Percentiles rank a stretch among this genome's conserved stretches.
Evolutionary conservation across 2,113 vertebrate species (phyloP).

Genomic region (Coregonus clupeaformis): DNA sequence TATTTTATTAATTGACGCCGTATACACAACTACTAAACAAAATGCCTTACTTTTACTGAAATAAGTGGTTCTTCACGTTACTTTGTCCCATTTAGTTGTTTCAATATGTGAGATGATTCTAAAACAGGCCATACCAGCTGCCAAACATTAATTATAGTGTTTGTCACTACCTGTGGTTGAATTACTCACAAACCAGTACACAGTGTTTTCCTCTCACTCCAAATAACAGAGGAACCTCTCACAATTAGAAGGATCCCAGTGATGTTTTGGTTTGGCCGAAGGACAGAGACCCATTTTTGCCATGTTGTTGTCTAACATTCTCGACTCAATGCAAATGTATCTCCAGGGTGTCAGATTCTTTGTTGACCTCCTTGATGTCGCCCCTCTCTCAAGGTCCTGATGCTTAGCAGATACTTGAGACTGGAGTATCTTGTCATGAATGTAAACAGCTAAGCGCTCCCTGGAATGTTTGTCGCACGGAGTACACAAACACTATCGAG

Average conservation of each 20-base stretch:
- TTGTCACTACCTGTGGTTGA: neutral
- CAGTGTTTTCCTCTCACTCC: neutral
- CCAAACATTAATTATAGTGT: neutral
- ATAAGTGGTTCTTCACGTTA: conserved; percentile 20
- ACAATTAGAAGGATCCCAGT: conserved; percentile 54
- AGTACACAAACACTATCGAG: conserved; percentile 47
- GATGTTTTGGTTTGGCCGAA: conserved; percentile 42
- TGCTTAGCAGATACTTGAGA: conserved; percentile 72
- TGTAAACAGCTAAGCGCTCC: conserved; percentile 65
- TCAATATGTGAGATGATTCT: conserved; percentile 53
- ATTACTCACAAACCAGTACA: neutral
- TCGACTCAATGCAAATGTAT: conserved; percentile 72
- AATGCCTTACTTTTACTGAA: conserved; percentile 23
- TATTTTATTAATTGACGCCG: no score
- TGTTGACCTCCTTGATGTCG: conserved; percentile 73
- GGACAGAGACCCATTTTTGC: conserved; percentile 43
- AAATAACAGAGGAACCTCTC: conserved; percentile 18
- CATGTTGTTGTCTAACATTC: conserved; percentile 61
- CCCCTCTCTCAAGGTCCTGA: conserved; percentile 62
- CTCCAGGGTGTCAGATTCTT: conserved; percentile 66
- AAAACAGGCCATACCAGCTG: conserved; percentile 55
- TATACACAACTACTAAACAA: conserved; percentile 17
- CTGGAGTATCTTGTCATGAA: conserved; percentile 63
- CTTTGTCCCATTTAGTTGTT: conserved; percentile 30
- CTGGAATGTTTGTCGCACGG: conserved; percentile 61